Evolutionary conservation across 2,888 invertebrate species (phyloP), one percentile per base, ranked within the genome.

Genomic region (Desoria tigrina): DNA sequence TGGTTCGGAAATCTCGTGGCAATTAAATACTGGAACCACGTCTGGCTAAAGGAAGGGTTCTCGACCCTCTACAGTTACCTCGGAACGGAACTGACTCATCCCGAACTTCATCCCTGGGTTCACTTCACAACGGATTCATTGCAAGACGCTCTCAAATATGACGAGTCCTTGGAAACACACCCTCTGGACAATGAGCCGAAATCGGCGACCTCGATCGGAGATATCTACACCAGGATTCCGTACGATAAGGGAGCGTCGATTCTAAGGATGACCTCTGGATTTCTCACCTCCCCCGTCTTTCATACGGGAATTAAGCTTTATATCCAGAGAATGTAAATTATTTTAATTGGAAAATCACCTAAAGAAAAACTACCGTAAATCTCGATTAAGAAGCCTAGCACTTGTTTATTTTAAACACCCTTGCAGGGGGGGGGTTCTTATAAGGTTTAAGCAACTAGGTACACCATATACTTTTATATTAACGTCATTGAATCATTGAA

Each of bases 31-130:
- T 71, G 67, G 70, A 16, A 26, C 1, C 27, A 63, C 28, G 68
- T 65, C 6, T 71, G 65, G 66, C 50, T 71, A 0, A 68, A 67
- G 45, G 67, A 65, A 61, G 67, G 65, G 16, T 71, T 71, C 62
- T 60, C 57, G 0, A 63, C 60, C 37, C 58, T 42, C 27, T 63
- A 49, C 28, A 28, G 27, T 45, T 32, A 53, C 37, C 21, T 39
- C 18, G 63, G 53, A 6, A 24, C 50, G 11, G 54, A 54, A 1
- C 21, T 26, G 4, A n/a, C 53, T 14, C 37, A 60, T n/a, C 65
- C 65, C 0, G 27, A 55, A 32, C 37, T 45, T 2, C 21, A 65
- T 9, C 45, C 65, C 2, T 65, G 59, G 60, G 42, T 23, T 6
- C 60, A 60, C 28, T 65, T 63, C 27, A 51, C 42, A 1, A 24